Evolutionary conservation across 2,888 invertebrate species (phyloP).

Genomic region (Phasia obesa): DNA sequence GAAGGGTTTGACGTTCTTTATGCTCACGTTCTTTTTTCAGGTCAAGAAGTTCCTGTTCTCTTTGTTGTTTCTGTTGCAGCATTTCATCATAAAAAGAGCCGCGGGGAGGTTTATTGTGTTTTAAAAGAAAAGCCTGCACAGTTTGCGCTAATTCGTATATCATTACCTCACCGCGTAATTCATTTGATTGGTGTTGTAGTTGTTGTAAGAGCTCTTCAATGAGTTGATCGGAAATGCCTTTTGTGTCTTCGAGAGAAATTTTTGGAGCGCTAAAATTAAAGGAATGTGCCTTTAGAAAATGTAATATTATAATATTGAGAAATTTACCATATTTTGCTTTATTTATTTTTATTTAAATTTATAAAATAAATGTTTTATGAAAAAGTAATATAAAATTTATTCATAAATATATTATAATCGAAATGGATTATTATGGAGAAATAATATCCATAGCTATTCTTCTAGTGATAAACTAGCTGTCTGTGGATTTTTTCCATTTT

Average conservation of each 20-base stretch:
- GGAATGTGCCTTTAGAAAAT: neutral
- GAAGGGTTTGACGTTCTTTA: constrained; percentile 87
- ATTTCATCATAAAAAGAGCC: constrained; percentile 96
- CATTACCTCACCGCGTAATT: constrained; percentile 91
- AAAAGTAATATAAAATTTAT: too few species aligned
- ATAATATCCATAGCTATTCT: too few species aligned
- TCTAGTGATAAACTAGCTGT: too few species aligned
- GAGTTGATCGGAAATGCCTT: constrained; percentile 90
- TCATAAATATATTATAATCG: too few species aligned
- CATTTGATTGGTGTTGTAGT: constrained; percentile 84
- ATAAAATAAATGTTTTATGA: too few species aligned
- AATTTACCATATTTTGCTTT: too few species aligned
- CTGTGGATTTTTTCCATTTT: too few species aligned
- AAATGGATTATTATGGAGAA: too few species aligned
- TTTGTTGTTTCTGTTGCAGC: constrained; percentile 88
- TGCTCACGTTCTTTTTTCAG: constrained; percentile 86
- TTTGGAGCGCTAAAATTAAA: constrained; percentile 85
- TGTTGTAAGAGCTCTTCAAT: constrained; percentile 85
- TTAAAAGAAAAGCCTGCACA: constrained; percentile 90
- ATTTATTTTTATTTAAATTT: too few species aligned
- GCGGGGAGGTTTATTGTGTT: constrained; percentile 90
- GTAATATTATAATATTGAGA: too few species aligned
- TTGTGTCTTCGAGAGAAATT: constrained; percentile 88
- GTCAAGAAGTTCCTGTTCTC: constrained; percentile 86
- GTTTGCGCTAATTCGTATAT: constrained; percentile 91